Evolutionary conservation across 2,888 invertebrate genomes (phyloP).

Genomic region (Thymelicus lineola): DNA sequence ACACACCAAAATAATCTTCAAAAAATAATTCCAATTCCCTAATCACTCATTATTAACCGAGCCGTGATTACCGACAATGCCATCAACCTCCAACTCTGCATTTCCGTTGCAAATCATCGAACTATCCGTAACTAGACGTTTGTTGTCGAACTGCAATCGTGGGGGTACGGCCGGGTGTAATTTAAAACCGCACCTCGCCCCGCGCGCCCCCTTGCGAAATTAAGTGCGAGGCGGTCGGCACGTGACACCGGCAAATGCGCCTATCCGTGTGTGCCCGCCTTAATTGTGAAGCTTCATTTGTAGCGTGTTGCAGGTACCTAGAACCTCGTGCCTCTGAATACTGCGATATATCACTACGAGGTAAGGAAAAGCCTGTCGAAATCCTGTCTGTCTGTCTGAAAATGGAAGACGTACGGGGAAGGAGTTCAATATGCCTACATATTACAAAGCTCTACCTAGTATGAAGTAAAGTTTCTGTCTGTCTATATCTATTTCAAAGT

Average conservation of each 20-base stretch:
- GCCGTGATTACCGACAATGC: constrained; percentile 4
- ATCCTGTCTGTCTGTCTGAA: too few species aligned
- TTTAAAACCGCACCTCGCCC: constrained; percentile 75
- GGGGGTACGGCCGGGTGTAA: constrained; percentile 69
- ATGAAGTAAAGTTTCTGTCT: too few species aligned
- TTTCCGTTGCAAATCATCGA: constrained; percentile 47
- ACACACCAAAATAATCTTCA: too few species aligned
- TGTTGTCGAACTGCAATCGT: constrained; percentile 59
- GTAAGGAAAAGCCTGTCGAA: background rate
- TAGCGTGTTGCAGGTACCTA: constrained; percentile 50
- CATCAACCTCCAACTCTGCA: constrained; percentile 1
- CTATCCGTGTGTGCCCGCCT: constrained; percentile 73
- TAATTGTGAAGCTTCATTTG: constrained; percentile 79
- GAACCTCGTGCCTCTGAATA: constrained; percentile 1
- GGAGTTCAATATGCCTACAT: too few species aligned
- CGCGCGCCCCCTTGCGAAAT: constrained; percentile 67
- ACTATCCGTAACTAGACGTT: constrained; percentile 52
- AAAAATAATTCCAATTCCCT: background rate
- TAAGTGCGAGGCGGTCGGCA: constrained; percentile 78
- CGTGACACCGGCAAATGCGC: constrained; percentile 83
- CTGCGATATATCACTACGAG: background rate
- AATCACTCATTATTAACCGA: background rate
- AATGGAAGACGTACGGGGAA: too few species aligned
- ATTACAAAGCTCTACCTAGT: too few species aligned
- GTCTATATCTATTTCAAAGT: too few species aligned